phyloP scores from a whole-genome alignment of 2,888 invertebrate species.

The Drosophila peninsularis region DNA sequence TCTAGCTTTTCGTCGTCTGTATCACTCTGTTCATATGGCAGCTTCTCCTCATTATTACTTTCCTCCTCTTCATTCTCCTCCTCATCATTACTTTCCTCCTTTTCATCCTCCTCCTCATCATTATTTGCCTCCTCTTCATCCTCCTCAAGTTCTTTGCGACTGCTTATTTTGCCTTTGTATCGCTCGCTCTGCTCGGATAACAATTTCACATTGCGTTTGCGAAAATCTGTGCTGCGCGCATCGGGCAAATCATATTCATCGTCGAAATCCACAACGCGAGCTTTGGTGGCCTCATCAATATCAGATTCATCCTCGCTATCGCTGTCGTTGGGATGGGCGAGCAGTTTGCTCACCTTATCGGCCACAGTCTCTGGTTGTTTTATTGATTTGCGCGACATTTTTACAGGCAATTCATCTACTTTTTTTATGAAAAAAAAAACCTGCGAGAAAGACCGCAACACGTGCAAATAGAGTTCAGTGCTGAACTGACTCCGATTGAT shows the following conservation, averaged over 20 bases:
- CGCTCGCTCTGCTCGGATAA: conserved; percentile 89
- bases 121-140: conserved; percentile 15
- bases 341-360: conserved; percentile 88
- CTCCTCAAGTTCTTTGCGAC: conserved; percentile 86
- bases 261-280: conserved; percentile 85
- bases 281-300: conserved; percentile 86
- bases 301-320: conserved; percentile 86
- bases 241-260: conserved; percentile 82
- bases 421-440: conserved; percentile 21
- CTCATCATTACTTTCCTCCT: conserved; percentile 20
- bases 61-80: conserved; percentile 38
- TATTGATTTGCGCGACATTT: conserved; percentile 64
- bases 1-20: conserved; percentile 59
- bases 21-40: conserved; percentile 64
- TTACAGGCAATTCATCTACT: conserved; percentile 35
- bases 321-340: conserved; percentile 87
- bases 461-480: conserved; percentile 40
- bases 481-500: conserved; percentile 12
- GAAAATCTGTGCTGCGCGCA: conserved; percentile 87
- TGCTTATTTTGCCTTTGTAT: conserved; percentile 90
- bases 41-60: conserved; percentile 31
- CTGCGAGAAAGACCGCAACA: conserved; percentile 25
- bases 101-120: conserved; percentile 36
- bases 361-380: conserved; percentile 83
- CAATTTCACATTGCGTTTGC: conserved; percentile 88